phyloP scores from a whole-genome alignment of 1,140 invertebrate species.

The Olivierus martensii region DNA sequence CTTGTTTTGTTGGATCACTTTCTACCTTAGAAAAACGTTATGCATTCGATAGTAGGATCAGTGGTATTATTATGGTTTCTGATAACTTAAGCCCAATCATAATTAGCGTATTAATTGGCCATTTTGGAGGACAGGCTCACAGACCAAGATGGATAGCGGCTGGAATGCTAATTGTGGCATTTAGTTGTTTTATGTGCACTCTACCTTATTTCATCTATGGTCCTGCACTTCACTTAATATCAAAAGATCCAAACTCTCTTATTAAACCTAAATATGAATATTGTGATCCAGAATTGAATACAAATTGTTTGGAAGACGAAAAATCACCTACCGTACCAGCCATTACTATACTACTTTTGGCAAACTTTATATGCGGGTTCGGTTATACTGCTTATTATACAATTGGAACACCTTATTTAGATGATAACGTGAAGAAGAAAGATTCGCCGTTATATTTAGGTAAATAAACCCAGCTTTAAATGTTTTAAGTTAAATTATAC shows the following conservation, averaged over 20 bases:
- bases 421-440: constrained; percentile 27
- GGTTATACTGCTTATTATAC: constrained; percentile 20
- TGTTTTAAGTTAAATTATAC: not conserved
- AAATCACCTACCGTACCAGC: not conserved
- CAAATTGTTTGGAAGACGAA: not conserved
- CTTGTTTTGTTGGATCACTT: constrained; percentile 13
- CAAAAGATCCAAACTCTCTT: not conserved
- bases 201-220: constrained; percentile 54
- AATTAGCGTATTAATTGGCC: constrained; percentile 12
- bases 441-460: constrained; percentile 22
- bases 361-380: constrained; percentile 16
- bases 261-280: not conserved
- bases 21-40: constrained; percentile 35
- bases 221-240: constrained; percentile 19
- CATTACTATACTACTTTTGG: constrained; percentile 7
- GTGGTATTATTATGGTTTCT: constrained; percentile 36
- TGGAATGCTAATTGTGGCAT: constrained; percentile 50
- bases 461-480: constrained; percentile 4
- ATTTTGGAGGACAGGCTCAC: constrained; percentile 38
- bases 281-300: not conserved
- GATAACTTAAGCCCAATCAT: constrained; percentile 13
- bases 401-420: constrained; percentile 25
- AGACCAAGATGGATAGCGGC: constrained; percentile 52
- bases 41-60: constrained; percentile 57
- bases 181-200: constrained; percentile 47